A percentile compares a stretch with the other conserved stretches of the same genome.
phyloP scores from a whole-genome alignment of 2,888 invertebrate species.

The Sarcophaga subvicina region DNA sequence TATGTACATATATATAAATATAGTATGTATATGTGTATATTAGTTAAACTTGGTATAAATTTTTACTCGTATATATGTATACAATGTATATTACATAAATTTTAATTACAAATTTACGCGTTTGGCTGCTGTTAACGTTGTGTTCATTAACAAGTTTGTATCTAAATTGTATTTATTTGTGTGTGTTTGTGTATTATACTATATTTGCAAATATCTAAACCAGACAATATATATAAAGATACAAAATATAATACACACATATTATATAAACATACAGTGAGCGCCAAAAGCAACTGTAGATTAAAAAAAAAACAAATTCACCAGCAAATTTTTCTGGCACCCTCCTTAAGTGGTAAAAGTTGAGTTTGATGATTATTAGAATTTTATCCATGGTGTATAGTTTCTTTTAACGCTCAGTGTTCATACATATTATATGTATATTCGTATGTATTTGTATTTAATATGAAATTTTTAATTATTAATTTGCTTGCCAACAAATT shows the following conservation, averaged over 20 bases:
- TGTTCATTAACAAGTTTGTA: slow-evolving; percentile 47
- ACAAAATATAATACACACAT: not conserved
- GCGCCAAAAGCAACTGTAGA: too few species aligned
- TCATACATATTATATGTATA: too few species aligned
- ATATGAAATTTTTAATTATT: slow-evolving; percentile 49
- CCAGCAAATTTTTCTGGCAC: too few species aligned
- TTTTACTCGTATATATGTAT: not conserved
- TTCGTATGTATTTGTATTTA: not conserved
- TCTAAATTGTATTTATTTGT: slow-evolving; percentile 26
- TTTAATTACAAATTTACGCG: too few species aligned
- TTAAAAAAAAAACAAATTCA: too few species aligned
- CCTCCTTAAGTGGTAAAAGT: too few species aligned
- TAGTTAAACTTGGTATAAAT: slow-evolving; percentile 6
- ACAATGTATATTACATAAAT: not conserved
- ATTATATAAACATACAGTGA: not conserved
- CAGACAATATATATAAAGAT: not conserved
- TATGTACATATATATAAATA: not conserved
- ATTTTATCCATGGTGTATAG: too few species aligned
- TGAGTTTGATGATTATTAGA: too few species aligned
- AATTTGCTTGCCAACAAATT: slow-evolving; percentile 47
- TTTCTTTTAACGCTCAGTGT: too few species aligned
- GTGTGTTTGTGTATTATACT: not conserved
- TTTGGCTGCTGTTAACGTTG: slow-evolving; percentile 28
- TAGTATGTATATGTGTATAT: not conserved
- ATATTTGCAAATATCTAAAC: not conserved